Percentiles rank a stretch among this genome's conserved stretches.
Evolutionary conservation across 53 echinoderm and acorn worm species (phyloP).

Genomic region (Holothuria leucospilota): DNA sequence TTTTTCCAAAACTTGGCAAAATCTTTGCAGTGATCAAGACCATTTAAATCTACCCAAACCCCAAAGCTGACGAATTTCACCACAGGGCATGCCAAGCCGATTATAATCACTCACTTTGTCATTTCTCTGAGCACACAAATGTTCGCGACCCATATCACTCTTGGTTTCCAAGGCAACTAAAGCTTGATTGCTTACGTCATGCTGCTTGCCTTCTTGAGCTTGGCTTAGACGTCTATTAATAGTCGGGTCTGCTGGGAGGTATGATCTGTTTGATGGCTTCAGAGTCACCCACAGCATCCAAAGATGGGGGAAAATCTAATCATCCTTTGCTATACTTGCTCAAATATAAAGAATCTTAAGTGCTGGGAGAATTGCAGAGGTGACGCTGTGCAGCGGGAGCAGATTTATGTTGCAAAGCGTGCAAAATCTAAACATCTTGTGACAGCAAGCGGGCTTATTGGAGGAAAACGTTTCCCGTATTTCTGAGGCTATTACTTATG

Average conservation of each 20-base stretch:
- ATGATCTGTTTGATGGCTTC: constrained; percentile 15
- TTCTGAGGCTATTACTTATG: background rate
- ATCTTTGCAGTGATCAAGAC: constrained; percentile 27
- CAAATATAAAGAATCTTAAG: constrained; percentile 44
- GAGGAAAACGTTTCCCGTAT: constrained; percentile 15
- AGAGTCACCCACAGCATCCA: constrained; percentile 18
- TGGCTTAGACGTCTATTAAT: constrained; percentile 40
- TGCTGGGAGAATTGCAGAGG: constrained; percentile 7
- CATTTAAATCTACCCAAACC: constrained; percentile 37
- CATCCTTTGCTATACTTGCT: constrained; percentile 39
- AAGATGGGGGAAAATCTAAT: constrained; percentile 19
- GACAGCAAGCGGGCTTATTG: background rate
- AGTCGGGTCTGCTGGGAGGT: constrained; percentile 42
- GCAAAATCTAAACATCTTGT: constrained; percentile 32
- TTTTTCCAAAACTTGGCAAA: background rate
- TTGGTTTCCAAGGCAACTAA: constrained; percentile 12
- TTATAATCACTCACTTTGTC: constrained; percentile 54
- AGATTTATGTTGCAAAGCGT: constrained; percentile 26
- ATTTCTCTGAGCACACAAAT: constrained; percentile 48
- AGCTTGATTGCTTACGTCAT: constrained; percentile 43
- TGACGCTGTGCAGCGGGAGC: constrained; percentile 1
- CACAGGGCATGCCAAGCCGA: constrained; percentile 40
- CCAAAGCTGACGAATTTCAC: constrained; percentile 44
- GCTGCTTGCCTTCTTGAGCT: constrained; percentile 47
- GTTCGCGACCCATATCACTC: constrained; percentile 49